phyloP scores from a whole-genome alignment of 2,888 invertebrate genomes.

The Crioceris asparagi region DNA sequence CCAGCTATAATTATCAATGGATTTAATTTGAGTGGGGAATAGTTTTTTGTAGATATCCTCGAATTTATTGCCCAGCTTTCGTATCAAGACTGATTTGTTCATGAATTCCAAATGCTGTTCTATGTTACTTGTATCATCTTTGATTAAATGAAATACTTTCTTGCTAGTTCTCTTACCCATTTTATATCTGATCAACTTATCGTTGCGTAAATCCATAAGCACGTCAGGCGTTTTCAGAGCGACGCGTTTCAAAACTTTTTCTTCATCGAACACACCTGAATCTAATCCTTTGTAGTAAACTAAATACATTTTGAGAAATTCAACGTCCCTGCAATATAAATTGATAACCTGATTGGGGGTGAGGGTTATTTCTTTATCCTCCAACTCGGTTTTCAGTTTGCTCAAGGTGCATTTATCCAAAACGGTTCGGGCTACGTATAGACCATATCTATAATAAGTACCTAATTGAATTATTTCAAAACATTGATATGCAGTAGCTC shows the following conservation, averaged over 20 bases:
- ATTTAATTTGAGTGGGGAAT: constrained; percentile 11
- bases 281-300: constrained; percentile 11
- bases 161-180: constrained; percentile 16
- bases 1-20: constrained; percentile 5
- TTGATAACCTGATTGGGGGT: constrained; percentile 18
- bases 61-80: constrained; percentile 14
- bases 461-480: no score
- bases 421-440: constrained; percentile 15
- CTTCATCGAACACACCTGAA: constrained; percentile 8
- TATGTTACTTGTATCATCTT: constrained; percentile 14
- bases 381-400: constrained; percentile 17
- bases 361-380: constrained; percentile 14
- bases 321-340: constrained; percentile 15
- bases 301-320: constrained; percentile 16
- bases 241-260: constrained; percentile 14
- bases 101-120: constrained; percentile 9
- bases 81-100: constrained; percentile 11
- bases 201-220: constrained; percentile 11
- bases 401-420: constrained; percentile 19
- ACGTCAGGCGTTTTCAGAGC: constrained; percentile 15
- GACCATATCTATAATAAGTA: constrained; percentile 22
- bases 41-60: constrained; percentile 10
- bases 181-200: not conserved
- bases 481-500: no score
- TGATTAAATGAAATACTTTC: constrained; percentile 10